These are phyloP conservation scores for Argopecten irradians DNA, from an alignment of 1,140 invertebrate species.

Conservation along the genomic window DNA sequence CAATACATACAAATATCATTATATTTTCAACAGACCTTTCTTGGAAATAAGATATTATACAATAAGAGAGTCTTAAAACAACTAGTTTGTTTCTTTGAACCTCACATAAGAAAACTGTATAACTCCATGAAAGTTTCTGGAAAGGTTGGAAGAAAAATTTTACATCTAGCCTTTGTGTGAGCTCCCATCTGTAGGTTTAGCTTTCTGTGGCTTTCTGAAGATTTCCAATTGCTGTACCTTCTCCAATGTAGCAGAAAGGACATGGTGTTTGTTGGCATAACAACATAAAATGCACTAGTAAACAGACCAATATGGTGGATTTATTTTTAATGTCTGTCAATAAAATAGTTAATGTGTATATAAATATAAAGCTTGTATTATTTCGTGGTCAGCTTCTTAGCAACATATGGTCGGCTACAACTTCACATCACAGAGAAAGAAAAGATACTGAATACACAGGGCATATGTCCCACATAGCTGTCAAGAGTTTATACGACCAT, in stretches of 20 bases:
- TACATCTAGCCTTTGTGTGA: too few relatives aligned
- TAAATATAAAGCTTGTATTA: neutral
- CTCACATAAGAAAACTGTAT: too few relatives aligned
- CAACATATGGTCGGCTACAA: neutral
- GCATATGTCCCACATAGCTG: neutral
- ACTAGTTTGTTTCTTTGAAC: too few relatives aligned
- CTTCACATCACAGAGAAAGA: neutral
- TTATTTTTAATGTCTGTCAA: neutral
- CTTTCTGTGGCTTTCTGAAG: too few relatives aligned
- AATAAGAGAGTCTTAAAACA: too few relatives aligned
- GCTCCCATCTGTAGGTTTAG: too few relatives aligned
- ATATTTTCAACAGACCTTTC: too few relatives aligned
- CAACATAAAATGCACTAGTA: neutral
- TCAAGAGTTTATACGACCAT: neutral
- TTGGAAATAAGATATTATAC: too few relatives aligned
- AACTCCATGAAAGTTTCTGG: too few relatives aligned
- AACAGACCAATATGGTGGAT: slow-evolving; percentile 9
- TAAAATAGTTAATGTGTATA: neutral
- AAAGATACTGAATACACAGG: neutral
- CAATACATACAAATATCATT: too few relatives aligned
- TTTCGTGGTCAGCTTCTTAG: neutral
- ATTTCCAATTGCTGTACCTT: neutral
- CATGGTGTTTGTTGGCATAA: neutral
- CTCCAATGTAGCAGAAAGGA: slow-evolving; percentile 15
- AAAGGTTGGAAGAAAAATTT: too few relatives aligned